Conservation (phyloP, 2,113 vertebrate species). For the Nettapus auritus region DNA sequence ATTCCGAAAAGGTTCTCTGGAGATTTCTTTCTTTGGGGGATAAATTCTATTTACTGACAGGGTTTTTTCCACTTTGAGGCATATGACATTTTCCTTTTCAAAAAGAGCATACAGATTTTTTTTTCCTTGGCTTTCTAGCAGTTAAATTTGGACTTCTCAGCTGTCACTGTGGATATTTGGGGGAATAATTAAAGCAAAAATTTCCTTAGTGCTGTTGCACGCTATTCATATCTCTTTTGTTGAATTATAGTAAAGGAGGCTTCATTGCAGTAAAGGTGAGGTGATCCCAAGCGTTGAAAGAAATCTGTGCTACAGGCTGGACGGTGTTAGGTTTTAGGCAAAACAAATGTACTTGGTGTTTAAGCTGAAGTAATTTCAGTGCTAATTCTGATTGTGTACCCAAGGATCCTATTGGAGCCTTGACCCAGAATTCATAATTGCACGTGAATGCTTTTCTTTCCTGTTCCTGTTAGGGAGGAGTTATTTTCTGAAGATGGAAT, state of each 20-base stretch:
- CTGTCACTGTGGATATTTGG: not conserved
- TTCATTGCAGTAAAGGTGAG: not conserved
- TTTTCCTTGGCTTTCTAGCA: not conserved
- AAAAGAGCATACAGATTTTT: not conserved
- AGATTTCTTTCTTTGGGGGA: not conserved
- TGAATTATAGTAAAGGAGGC: not conserved
- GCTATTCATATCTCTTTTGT: fast-evolving
- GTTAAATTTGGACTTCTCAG: not conserved
- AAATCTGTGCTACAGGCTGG: not conserved
- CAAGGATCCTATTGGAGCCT: not conserved
- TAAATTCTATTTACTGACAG: not conserved
- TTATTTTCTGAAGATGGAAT: not conserved
- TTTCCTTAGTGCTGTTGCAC: not conserved
- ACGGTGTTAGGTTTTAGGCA: not conserved
- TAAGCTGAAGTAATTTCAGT: not conserved
- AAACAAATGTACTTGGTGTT: not conserved
- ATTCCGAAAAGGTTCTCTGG: not conserved
- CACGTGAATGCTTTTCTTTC: not conserved
- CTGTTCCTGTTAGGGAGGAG: not conserved
- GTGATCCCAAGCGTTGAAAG: fast-evolving
- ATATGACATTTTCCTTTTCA: not conserved
- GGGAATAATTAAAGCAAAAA: conserved; percentile 9
- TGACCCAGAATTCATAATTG: not conserved
- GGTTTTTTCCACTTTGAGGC: not conserved
- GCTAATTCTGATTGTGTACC: not conserved